Evolutionary conservation across 2,113 vertebrate genomes (phyloP).

Genomic region (Xenus cinereus): DNA sequence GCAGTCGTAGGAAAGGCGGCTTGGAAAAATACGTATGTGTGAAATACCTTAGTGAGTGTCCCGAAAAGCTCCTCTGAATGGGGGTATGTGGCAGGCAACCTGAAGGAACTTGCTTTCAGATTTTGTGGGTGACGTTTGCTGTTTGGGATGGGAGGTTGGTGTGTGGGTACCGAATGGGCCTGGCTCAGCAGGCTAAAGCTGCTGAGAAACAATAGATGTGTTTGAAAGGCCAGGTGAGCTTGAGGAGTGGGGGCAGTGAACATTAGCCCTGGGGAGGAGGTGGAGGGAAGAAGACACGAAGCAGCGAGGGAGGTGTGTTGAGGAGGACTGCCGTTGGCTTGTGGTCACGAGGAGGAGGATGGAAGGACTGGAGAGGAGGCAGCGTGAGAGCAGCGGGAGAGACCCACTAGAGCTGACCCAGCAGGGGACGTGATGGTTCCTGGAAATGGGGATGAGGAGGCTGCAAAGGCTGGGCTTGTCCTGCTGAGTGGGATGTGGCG

Average conservation of each 20-base stretch:
- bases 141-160: not conserved
- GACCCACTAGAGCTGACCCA: not conserved
- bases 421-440: accelerated
- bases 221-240: not conserved
- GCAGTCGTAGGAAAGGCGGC: not conserved
- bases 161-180: not conserved
- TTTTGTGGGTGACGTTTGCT: not conserved
- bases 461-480: accelerated
- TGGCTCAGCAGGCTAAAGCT: not conserved
- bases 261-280: not conserved
- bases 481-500: not conserved
- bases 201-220: not conserved
- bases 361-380: not conserved
- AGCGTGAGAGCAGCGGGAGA: not conserved
- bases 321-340: not conserved
- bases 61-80: not conserved
- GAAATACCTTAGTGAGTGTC: not conserved
- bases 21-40: not conserved
- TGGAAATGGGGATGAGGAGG: not conserved
- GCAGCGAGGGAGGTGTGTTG: not conserved
- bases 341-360: not conserved
- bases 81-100: not conserved
- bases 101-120: not conserved
- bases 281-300: not conserved
- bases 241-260: not conserved